Evolutionary conservation across 2,797 vertebrate species (phyloP).

Genomic region (Channa striata): DNA sequence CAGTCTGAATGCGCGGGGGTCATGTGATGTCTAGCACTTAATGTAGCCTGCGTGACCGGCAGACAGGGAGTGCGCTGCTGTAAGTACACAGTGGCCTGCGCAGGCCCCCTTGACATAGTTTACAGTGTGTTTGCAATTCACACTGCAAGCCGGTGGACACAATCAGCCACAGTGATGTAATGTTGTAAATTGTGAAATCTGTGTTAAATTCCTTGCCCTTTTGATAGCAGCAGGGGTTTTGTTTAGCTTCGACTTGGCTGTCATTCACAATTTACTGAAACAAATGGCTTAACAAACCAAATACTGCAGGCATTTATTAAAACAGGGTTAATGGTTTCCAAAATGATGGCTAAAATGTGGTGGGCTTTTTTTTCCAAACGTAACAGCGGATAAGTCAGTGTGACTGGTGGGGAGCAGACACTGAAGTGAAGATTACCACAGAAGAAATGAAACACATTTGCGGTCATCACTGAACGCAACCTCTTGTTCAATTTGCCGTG

Average conservation of each 20-base stretch:
- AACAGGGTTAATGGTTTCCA: conserved; percentile 3
- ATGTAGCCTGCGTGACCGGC: conserved; percentile 49
- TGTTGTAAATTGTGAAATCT: conserved; percentile 29
- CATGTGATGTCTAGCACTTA: conserved; percentile 74
- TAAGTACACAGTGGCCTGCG: conserved; percentile 15
- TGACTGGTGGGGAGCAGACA: conserved; percentile 39
- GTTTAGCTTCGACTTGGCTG: conserved; percentile 19
- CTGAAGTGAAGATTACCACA: conserved; percentile 57
- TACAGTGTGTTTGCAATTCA: conserved; percentile 30
- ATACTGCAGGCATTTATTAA: conserved; percentile 9
- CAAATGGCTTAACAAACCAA: conserved; percentile 18
- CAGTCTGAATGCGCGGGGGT: conserved; percentile 64
- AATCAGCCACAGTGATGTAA: conserved; percentile 46
- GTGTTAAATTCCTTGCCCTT: conserved; percentile 2
- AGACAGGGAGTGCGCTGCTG: conserved; percentile 38
- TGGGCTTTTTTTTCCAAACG: not conserved
- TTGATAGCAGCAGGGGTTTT: conserved; percentile 25
- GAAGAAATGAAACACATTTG: conserved; percentile 72
- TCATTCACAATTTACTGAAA: conserved; percentile 25
- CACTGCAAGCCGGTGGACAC: conserved; percentile 31
- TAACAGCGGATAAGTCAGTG: conserved; percentile 33
- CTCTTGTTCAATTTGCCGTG: conserved; percentile 82
- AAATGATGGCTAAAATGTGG: not conserved
- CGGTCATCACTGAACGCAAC: conserved; percentile 69
- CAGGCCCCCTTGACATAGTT: too few species aligned